phyloP scores from a whole-genome alignment of 1,140 invertebrate genomes.

The Archegozetes longisetosus region DNA sequence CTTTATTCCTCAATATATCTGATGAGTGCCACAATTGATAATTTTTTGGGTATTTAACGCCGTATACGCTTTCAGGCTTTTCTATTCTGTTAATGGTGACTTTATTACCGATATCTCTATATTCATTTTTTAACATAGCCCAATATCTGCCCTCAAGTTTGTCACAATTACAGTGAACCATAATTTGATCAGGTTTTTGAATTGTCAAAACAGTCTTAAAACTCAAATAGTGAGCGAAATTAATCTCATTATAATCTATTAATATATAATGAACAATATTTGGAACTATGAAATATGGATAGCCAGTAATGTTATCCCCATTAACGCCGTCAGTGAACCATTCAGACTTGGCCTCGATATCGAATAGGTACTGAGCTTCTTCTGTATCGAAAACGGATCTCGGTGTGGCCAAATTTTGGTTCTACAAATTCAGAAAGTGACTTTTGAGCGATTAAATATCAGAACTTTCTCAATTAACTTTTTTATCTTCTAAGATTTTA shows the following conservation, averaged over 20 bases:
- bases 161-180: slow-evolving; percentile 24
- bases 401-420: too few relatives aligned
- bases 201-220: slow-evolving; percentile 22
- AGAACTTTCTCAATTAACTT: too few relatives aligned
- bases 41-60: slow-evolving; percentile 22
- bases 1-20: slow-evolving; percentile 28
- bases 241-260: slow-evolving; percentile 20
- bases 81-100: slow-evolving; percentile 13
- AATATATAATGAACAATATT: slow-evolving; percentile 24
- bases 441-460: too few relatives aligned
- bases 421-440: too few relatives aligned
- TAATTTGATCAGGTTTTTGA: slow-evolving; percentile 23
- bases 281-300: slow-evolving; percentile 20
- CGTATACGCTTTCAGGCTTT: slow-evolving; percentile 18
- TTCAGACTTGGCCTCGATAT: too few relatives aligned
- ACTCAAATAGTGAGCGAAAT: slow-evolving; percentile 24
- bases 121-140: too few relatives aligned
- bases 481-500: too few relatives aligned
- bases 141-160: slow-evolving; percentile 22
- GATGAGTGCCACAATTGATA: slow-evolving; percentile 25
- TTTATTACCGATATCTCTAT: slow-evolving; percentile 15
- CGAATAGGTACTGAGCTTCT: too few relatives aligned
- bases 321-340: too few relatives aligned
- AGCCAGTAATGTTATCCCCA: slow-evolving; percentile 15
- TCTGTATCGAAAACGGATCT: too few relatives aligned